These are phyloP conservation scores for Toxostoma redivivum DNA, from an alignment of 2,113 vertebrate species.

Conservation along the genomic window DNA sequence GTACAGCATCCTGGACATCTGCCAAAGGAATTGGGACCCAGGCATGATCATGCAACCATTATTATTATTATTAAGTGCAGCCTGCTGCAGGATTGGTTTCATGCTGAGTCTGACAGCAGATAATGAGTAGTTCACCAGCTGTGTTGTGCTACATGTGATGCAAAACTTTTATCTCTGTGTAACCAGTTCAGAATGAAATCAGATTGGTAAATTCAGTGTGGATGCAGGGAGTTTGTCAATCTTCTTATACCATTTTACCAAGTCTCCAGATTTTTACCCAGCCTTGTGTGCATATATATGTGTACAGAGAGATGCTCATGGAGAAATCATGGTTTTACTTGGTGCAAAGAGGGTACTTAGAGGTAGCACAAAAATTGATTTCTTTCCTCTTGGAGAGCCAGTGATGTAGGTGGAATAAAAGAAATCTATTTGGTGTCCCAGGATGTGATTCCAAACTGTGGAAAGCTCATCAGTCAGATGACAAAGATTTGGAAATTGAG, in stretches of 20 bases:
- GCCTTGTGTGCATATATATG: rapidly evolving
- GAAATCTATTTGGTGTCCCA: not conserved
- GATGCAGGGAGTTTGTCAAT: not conserved
- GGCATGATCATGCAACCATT: not conserved
- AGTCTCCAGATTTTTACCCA: not conserved
- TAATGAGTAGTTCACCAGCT: not conserved
- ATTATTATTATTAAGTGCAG: not conserved
- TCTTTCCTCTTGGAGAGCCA: not conserved
- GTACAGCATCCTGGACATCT: not conserved
- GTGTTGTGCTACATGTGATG: not conserved
- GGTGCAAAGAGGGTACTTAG: not conserved
- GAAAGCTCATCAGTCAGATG: not conserved
- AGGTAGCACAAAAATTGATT: not conserved
- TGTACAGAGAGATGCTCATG: not conserved
- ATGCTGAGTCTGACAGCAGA: not conserved
- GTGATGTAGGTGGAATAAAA: not conserved
- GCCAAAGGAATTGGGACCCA: not conserved
- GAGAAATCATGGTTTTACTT: not conserved
- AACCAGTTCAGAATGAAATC: not conserved
- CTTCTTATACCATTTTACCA: not conserved
- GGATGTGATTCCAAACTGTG: not conserved
- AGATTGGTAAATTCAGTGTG: not conserved
- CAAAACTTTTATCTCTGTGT: not conserved
- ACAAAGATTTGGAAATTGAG: not conserved
- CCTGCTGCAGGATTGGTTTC: not conserved